Evolutionary conservation across 1,140 invertebrate species (phyloP), one percentile per base, ranked within the genome.

Genomic region (Heliconius nattereri): DNA sequence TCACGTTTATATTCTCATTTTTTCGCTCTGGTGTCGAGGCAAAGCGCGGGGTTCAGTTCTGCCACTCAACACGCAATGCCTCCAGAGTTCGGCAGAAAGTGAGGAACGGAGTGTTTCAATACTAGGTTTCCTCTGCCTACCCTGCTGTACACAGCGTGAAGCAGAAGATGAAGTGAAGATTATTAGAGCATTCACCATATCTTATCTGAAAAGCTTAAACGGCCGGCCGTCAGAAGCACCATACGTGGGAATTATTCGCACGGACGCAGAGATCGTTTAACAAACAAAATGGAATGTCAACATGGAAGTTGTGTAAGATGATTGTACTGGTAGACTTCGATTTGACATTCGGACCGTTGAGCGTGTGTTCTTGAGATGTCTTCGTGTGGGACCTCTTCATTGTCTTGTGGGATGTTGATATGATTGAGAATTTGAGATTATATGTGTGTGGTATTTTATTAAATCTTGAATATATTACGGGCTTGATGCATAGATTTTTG

Each of bases 201-300:
- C 80, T 89, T 91, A 93, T 92, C 88, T 86, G 78, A 87, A 81
- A 85, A 83, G 85, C 77, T 91, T 91, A 91, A 85, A 80, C 84
- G 89, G 83, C 77, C 86, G 85, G 86, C 49, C 83, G 89, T 87
- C 37, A 83, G 66, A 82, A 85, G 84, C 86, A 81, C 77, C 78
- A 60, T 75, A 85, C 87, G 87, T 93, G 91, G 85, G 92, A 94
- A 89, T 75, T 32, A 75, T 92, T 93, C 92, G 76, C 92, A 93
- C 91, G 87, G 79, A 80, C 76, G 78, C 84, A 78, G 79, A 80
- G 84, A 88, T 89, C 89, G 87, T 87, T 86, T 87, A 85, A 86
- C 85, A 87, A 85, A 91, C 90, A 94, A 90, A 91, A 90, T 85
- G 87, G 87, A 94, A 94, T 94, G 92, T 92, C 92, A 94, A 90